These are phyloP conservation scores for Scaeva pyrastri DNA, from an alignment of 2,888 invertebrate genomes.

Conservation along the genomic window DNA sequence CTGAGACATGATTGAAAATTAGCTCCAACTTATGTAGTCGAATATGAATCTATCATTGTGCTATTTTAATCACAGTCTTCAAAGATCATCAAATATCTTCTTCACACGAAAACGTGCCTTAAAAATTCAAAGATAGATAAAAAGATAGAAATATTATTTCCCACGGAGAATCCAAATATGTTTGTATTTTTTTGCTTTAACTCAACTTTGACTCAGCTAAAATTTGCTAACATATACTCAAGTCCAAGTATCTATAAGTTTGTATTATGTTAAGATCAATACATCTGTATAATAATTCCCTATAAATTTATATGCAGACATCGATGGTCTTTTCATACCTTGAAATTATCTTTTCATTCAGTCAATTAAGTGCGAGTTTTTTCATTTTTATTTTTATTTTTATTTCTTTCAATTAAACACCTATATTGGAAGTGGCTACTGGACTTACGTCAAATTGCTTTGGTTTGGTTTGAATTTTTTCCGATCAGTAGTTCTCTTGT, in stretches of 20 bases:
- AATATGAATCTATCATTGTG: neutral
- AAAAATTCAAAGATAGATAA: neutral
- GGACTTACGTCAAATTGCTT: slow-evolving; percentile 71
- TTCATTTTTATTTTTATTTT: slow-evolving; percentile 3
- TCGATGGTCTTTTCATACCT: slow-evolving; percentile 30
- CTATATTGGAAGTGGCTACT: slow-evolving; percentile 64
- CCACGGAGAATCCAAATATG: slow-evolving; percentile 48
- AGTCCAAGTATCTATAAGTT: neutral
- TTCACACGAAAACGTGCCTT: neutral
- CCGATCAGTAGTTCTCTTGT: slow-evolving; percentile 33
- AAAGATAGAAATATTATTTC: slow-evolving; percentile 35
- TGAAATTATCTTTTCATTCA: slow-evolving; percentile 74
- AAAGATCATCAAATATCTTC: neutral
- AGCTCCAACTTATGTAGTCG: too few relatives aligned
- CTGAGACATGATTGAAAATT: too few relatives aligned
- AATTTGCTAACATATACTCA: slow-evolving; percentile 31
- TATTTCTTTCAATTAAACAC: slow-evolving; percentile 73
- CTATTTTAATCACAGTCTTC: neutral
- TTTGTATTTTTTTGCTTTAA: slow-evolving; percentile 30
- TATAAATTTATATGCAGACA: neutral
- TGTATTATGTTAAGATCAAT: neutral
- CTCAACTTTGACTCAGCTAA: slow-evolving; percentile 52
- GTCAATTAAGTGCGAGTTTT: slow-evolving; percentile 70
- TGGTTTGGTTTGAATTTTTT: slow-evolving; percentile 40
- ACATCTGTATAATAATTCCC: too few relatives aligned